Evolutionary conservation across 2,888 invertebrate genomes (phyloP).

Genomic region (Automeris io): DNA sequence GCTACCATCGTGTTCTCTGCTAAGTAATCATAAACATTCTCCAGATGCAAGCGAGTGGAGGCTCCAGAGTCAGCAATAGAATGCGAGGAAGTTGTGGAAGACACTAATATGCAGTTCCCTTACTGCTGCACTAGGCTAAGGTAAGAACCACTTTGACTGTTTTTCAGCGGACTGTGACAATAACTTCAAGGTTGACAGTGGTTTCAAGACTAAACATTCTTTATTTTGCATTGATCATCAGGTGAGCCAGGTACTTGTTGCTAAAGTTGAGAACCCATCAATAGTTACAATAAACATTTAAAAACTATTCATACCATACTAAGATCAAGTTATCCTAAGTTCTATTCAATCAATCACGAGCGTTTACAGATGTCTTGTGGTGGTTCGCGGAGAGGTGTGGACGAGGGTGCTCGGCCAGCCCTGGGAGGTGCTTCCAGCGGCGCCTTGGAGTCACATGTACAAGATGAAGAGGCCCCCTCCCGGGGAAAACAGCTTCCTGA

Average conservation of each 20-base stretch:
- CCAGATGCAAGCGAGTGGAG: constrained; percentile 62
- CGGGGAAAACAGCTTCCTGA: constrained; percentile 30
- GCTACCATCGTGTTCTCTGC: too few species aligned
- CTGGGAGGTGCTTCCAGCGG: constrained; percentile 64
- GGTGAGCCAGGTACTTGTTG: neutral
- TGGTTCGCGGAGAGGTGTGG: constrained; percentile 67
- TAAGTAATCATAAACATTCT: neutral
- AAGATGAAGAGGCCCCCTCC: constrained; percentile 71
- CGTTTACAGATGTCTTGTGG: constrained; percentile 50
- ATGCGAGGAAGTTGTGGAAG: constrained; percentile 68
- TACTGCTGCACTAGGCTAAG: constrained; percentile 63
- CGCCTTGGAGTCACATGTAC: constrained; percentile 73
- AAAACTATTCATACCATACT: neutral
- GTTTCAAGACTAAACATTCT: neutral
- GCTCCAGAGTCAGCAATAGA: constrained; percentile 68
- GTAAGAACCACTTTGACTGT: constrained; percentile 22
- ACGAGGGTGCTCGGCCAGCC: constrained; percentile 65
- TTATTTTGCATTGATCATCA: neutral
- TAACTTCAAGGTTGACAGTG: neutral
- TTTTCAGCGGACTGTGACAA: too few species aligned
- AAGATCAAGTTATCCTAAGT: too few species aligned
- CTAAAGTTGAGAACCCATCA: neutral
- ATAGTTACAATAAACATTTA: neutral
- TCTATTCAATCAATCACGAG: too few species aligned
- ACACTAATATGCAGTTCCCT: constrained; percentile 70